Conservation (phyloP, 92 coral and sea anemone genomes). For the Pocillopora meandrina region DNA sequence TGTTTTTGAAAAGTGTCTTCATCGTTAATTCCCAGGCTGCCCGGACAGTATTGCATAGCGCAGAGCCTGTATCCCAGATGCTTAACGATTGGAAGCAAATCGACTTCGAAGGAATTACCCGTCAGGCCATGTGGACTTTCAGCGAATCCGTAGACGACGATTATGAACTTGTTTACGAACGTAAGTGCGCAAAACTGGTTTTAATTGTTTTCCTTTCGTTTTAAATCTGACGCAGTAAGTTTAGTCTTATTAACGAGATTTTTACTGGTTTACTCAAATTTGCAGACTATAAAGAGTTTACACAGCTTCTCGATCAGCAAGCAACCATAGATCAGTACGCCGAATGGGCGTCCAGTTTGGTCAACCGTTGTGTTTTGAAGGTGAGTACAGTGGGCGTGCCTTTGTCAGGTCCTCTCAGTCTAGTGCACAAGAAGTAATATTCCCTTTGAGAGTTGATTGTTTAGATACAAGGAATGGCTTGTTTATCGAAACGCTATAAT, state of each 20-base stretch:
- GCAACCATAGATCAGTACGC: constrained; percentile 99
- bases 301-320: constrained; percentile 96
- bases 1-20: neutral
- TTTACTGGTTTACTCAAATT: neutral
- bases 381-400: constrained; percentile 32
- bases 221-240: neutral
- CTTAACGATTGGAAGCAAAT: constrained; percentile 91
- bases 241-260: neutral
- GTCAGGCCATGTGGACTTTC: constrained; percentile 98
- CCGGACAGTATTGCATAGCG: constrained; percentile 94
- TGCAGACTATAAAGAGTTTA: constrained; percentile 89
- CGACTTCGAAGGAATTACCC: constrained; percentile 93
- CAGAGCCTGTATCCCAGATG: constrained; percentile 98
- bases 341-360: constrained; percentile 95
- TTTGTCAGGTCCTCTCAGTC: no score
- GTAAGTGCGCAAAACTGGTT: constrained; percentile 59
- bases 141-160: constrained; percentile 77
- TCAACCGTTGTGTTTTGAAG: constrained; percentile 87
- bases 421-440: neutral
- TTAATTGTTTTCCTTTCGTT: neutral
- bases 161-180: constrained; percentile 70
- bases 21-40: constrained; percentile 72
- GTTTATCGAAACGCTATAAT: no score
- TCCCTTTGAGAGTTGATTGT: neutral
- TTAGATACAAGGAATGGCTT: no score